phyloP scores from a whole-genome alignment of 2,113 vertebrate genomes.

The Cyprinodon tularosa region DNA sequence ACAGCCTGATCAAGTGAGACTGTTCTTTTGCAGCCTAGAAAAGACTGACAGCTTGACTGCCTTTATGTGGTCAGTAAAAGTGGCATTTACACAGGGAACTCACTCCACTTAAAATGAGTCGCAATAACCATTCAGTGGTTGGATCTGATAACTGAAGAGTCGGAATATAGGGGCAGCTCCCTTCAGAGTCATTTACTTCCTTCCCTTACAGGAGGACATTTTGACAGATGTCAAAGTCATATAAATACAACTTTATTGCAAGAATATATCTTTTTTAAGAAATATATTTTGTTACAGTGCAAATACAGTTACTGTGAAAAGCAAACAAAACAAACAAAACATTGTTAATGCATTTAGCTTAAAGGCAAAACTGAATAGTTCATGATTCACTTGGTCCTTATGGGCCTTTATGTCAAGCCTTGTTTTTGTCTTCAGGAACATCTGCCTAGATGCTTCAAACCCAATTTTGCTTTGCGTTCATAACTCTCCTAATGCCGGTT shows the following conservation, averaged over 20 bases:
- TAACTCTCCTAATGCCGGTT: too few relatives aligned
- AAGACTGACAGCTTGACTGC: constrained; percentile 38
- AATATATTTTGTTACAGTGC: background rate
- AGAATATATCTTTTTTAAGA: background rate
- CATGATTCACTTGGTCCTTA: too few relatives aligned
- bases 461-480: too few relatives aligned
- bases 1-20: constrained; percentile 23
- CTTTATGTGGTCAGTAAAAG: constrained; percentile 41
- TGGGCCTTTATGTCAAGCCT: too few relatives aligned
- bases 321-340: background rate
- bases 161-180: constrained; percentile 10
- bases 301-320: background rate
- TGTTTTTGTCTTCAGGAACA: too few relatives aligned
- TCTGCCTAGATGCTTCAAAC: too few relatives aligned
- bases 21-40: constrained; percentile 33
- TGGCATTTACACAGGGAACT: constrained; percentile 27
- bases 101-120: background rate
- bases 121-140: constrained; percentile 7
- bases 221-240: constrained; percentile 1
- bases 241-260: background rate
- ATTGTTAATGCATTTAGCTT: background rate
- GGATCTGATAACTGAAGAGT: background rate
- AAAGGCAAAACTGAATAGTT: background rate
- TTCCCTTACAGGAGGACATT: constrained; percentile 4
- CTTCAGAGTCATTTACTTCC: constrained; percentile 19